Evolutionary conservation across 1,140 invertebrate genomes (phyloP), one percentile per base, ranked within the genome.

Genomic region (Trichomalopsis sarcophagae): DNA sequence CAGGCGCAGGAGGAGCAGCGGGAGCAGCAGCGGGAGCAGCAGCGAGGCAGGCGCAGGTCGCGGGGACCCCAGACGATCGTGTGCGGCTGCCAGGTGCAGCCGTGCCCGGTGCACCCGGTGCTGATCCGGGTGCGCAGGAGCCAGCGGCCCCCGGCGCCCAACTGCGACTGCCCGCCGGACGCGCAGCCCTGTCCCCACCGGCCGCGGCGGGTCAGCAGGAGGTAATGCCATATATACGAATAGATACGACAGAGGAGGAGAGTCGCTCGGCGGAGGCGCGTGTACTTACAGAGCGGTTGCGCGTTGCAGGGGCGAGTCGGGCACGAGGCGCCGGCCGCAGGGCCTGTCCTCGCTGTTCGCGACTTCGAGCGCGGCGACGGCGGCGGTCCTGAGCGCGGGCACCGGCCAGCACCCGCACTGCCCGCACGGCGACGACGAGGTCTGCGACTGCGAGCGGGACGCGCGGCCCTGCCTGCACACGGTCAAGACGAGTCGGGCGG

Each of bases 81-180:
- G 23, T 92, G 92, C 84, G 89, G 87, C n/a, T 93, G 92, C 76
- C 91, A 93, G 85, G 91, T 91, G 84, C 92, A 93, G 80, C 92
- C 92, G 27, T 93, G 92, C 84, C 92, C 92, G 14, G 91, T 93
- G 73, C 92, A 93, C 84, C 92, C 92, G 30, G 92, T 93, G 66
- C 87, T 93, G 9, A 92, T 93, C 50, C 89, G 92, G 85, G 91
- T 93, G 47, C 89, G 92, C 83, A 91, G 90, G 82, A 89, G 89
- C 17, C 87, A 89, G 74, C 89, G 91, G 84, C 88, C 91, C 74
- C 87, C 89, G 77, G 71, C 88, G 36, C 82, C 81, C 87, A 90
- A 89, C 90, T 92, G 91, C 88, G 91, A 92, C 84, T 92, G 92
- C 87, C 91, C 92, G 83, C 87, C 88, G 14, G 92, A 92, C 55